Conservation (phyloP, 2,888 invertebrate genomes). For the Esperia sulphurella region DNA sequence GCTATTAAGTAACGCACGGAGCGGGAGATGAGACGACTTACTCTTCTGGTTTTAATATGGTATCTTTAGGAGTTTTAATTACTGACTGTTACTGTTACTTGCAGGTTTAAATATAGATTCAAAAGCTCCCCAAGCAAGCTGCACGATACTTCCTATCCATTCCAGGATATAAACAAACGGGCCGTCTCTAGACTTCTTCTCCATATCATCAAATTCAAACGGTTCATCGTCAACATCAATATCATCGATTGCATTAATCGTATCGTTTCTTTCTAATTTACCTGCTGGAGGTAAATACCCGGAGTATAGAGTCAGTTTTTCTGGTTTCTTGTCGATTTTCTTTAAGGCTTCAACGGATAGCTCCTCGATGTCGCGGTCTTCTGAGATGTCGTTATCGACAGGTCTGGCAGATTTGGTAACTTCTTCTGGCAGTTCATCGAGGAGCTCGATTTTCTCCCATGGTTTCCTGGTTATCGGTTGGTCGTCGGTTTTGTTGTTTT, state of each 20-base stretch:
- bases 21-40: too few species aligned
- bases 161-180: slow-evolving; percentile 50
- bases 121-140: slow-evolving; percentile 54
- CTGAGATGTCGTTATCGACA: slow-evolving; percentile 42
- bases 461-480: slow-evolving; percentile 31
- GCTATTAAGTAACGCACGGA: too few species aligned
- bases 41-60: too few species aligned
- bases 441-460: slow-evolving; percentile 43
- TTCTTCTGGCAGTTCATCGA: slow-evolving; percentile 39
- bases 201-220: slow-evolving; percentile 31
- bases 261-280: slow-evolving; percentile 24
- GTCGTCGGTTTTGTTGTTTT: slow-evolving; percentile 29
- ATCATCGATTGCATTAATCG: slow-evolving; percentile 19
- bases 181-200: slow-evolving; percentile 34
- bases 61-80: too few species aligned
- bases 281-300: slow-evolving; percentile 41
- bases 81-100: background rate
- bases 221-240: slow-evolving; percentile 16
- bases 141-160: slow-evolving; percentile 49
- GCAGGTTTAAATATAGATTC: slow-evolving; percentile 37
- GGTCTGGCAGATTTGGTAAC: slow-evolving; percentile 32
- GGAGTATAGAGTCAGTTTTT: slow-evolving; percentile 54
- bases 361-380: slow-evolving; percentile 56
- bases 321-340: slow-evolving; percentile 51
- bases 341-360: slow-evolving; percentile 43